These are phyloP conservation scores for Callimorpha dominula DNA, from an alignment of 2,888 invertebrate genomes.

Conservation along the genomic window DNA sequence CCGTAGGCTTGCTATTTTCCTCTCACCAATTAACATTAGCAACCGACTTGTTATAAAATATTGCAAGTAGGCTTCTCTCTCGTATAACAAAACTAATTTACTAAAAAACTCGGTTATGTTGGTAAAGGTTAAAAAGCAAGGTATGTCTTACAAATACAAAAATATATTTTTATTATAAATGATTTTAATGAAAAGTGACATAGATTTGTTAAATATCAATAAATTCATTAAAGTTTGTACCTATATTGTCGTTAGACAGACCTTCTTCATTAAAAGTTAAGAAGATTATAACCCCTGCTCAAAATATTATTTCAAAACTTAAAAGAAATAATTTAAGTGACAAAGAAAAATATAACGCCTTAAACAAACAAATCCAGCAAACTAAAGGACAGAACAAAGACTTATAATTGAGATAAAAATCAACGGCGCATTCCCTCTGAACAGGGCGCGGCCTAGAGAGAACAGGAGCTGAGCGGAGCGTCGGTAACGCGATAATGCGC, in stretches of 20 bases:
- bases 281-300: not conserved
- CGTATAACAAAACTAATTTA: no score
- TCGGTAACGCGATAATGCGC: conserved; percentile 68
- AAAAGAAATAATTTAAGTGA: not conserved
- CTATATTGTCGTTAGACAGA: not conserved
- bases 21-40: no score
- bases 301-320: not conserved
- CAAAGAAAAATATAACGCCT: conserved; percentile 1
- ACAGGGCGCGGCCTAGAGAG: conserved; percentile 42
- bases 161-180: no score
- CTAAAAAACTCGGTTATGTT: no score
- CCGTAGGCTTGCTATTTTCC: no score
- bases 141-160: no score
- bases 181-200: no score
- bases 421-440: conserved; percentile 44
- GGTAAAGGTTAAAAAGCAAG: no score
- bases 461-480: conserved; percentile 39
- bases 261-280: not conserved
- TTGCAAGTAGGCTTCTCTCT: no score
- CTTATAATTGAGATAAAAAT: conserved; percentile 57
- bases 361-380: conserved; percentile 30
- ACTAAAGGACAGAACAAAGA: conserved; percentile 39
- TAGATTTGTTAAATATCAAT: no score
- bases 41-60: no score
- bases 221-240: no score